Conservation (phyloP, 2,113 vertebrate species). For the Grus americana region DNA sequence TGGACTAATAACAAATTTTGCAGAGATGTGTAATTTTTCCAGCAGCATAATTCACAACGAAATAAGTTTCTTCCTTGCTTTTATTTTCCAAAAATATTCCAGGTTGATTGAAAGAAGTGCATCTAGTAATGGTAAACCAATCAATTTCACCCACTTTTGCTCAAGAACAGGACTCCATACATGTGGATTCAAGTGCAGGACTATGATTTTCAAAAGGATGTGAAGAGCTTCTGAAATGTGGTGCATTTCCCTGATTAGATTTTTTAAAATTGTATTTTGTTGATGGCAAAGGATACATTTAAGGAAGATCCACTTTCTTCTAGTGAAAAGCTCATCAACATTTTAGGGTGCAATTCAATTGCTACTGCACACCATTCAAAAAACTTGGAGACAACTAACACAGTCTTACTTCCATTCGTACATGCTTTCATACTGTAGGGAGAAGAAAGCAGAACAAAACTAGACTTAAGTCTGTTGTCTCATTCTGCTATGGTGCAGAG, state of each 20-base stretch:
- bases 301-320: background rate
- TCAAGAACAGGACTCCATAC: background rate
- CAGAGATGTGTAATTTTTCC: background rate
- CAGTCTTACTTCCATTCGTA: background rate
- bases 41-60: background rate
- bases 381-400: background rate
- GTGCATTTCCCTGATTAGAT: background rate
- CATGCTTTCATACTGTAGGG: background rate
- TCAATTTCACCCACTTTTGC: background rate
- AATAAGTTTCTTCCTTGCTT: background rate
- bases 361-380: background rate
- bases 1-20: background rate
- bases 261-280: background rate
- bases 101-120: background rate
- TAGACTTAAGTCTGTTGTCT: background rate
- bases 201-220: background rate
- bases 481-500: background rate
- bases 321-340: rapidly evolving
- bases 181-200: background rate
- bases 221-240: background rate
- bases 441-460: background rate
- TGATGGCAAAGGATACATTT: background rate
- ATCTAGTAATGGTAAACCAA: background rate
- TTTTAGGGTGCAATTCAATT: background rate
- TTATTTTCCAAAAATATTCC: background rate